Percentiles rank a stretch among this genome's conserved stretches.
phyloP scores from a whole-genome alignment of 2,113 vertebrate species.

The Nycticorax nycticorax region DNA sequence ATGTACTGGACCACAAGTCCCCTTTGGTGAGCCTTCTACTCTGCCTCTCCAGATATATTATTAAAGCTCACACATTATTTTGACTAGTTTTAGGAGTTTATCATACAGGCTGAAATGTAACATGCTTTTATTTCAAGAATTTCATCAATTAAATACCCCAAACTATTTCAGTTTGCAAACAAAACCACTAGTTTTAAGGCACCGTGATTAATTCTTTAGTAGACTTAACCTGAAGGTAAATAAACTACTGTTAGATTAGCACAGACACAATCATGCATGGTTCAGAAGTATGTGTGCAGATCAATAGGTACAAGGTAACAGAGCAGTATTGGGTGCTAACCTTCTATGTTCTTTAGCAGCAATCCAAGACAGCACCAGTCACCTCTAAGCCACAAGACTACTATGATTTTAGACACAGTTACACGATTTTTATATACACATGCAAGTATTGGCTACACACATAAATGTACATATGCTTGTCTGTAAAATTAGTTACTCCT shows the following conservation, averaged over 20 bases:
- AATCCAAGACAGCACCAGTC: background rate
- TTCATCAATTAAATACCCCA: background rate
- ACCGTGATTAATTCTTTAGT: background rate
- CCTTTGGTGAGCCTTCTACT: background rate
- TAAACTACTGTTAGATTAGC: background rate
- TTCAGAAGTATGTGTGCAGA: fast-evolving
- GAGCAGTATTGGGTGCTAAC: background rate
- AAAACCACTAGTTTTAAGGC: background rate
- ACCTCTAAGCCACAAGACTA: background rate
- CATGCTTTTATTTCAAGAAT: background rate
- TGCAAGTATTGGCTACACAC: background rate
- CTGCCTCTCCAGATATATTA: background rate
- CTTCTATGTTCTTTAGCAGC: background rate
- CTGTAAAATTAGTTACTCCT: background rate
- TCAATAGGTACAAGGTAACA: fast-evolving
- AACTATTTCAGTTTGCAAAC: background rate
- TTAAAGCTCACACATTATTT: background rate
- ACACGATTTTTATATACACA: background rate
- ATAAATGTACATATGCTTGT: fast-evolving
- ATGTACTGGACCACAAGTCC: background rate
- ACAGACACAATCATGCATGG: background rate
- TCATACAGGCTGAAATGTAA: background rate
- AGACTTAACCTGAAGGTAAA: background rate
- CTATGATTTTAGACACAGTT: background rate
- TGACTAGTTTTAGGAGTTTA: background rate